These are phyloP conservation scores for Apaloderma vittatum DNA, from an alignment of 2,113 vertebrate species.

Conservation along the genomic window DNA sequence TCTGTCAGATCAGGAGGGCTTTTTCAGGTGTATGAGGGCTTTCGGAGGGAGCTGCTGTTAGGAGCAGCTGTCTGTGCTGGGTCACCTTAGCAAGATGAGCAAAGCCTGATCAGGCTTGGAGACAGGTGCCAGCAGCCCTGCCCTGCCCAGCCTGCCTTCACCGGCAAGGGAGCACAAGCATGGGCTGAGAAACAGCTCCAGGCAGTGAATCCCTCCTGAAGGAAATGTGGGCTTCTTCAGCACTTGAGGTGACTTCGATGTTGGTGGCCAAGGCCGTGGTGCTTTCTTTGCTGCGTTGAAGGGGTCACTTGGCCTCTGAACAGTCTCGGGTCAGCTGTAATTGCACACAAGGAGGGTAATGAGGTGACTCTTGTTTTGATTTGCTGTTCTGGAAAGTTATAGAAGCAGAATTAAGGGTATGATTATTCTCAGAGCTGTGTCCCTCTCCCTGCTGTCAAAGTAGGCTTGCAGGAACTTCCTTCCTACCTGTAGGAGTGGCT, in stretches of 20 bases:
- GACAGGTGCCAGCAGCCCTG: not conserved
- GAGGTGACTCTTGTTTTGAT: not conserved
- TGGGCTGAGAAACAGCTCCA: not conserved
- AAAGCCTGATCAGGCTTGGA: not conserved
- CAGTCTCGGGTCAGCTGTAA: not conserved
- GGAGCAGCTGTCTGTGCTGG: not conserved
- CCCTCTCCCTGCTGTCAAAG: not conserved
- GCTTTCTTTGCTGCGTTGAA: not conserved
- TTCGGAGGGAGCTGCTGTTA: not conserved
- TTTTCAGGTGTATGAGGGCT: not conserved
- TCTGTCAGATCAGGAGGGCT: not conserved
- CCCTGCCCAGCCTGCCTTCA: not conserved
- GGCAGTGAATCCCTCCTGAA: not conserved
- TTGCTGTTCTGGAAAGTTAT: not conserved
- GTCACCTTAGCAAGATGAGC: not conserved
- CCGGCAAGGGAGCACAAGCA: fast-evolving
- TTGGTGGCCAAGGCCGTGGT: not conserved
- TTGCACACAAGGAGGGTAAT: not conserved
- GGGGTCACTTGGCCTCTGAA: not conserved
- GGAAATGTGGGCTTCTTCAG: not conserved
- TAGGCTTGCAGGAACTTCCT: not conserved
- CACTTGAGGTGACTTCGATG: not conserved
- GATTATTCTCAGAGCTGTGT: not conserved
- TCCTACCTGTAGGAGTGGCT: not conserved
- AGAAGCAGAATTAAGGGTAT: not conserved